Percentiles rank a stretch among this genome's conserved stretches.
Evolutionary conservation across 2,113 vertebrate genomes (phyloP).

Genomic region (Pogonocichla stellata): DNA sequence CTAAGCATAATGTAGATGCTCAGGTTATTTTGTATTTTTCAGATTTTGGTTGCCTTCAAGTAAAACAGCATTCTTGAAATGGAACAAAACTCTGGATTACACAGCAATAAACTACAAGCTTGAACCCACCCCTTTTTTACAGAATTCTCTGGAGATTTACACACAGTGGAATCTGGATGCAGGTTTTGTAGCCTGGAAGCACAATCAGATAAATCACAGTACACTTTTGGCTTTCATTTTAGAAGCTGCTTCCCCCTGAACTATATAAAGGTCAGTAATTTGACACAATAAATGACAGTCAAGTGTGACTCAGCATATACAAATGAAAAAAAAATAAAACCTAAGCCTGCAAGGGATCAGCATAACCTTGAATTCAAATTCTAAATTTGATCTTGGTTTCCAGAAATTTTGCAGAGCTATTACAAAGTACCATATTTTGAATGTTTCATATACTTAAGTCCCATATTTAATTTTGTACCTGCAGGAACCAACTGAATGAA

Average conservation of each 20-base stretch:
- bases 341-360: not conserved
- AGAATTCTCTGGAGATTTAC: not conserved
- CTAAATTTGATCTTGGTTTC: not conserved
- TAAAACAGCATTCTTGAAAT: not conserved
- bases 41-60: not conserved
- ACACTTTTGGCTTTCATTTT: not conserved
- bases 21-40: not conserved
- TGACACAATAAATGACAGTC: not conserved
- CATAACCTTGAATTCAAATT: not conserved
- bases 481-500: slow-evolving; percentile 82
- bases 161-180: not conserved
- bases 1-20: not conserved
- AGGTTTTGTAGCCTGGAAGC: not conserved
- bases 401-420: not conserved
- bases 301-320: not conserved
- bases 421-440: not conserved
- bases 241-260: not conserved
- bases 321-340: not conserved
- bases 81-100: not conserved
- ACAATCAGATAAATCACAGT: not conserved
- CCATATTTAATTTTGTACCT: slow-evolving; percentile 64
- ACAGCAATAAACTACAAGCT: not conserved
- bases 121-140: not conserved
- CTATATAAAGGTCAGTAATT: slow-evolving; percentile 46
- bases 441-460: not conserved